Base-by-base conservation (phyloP, 1,140 invertebrate species). In the Ctenoplectra terminalis region DNA sequence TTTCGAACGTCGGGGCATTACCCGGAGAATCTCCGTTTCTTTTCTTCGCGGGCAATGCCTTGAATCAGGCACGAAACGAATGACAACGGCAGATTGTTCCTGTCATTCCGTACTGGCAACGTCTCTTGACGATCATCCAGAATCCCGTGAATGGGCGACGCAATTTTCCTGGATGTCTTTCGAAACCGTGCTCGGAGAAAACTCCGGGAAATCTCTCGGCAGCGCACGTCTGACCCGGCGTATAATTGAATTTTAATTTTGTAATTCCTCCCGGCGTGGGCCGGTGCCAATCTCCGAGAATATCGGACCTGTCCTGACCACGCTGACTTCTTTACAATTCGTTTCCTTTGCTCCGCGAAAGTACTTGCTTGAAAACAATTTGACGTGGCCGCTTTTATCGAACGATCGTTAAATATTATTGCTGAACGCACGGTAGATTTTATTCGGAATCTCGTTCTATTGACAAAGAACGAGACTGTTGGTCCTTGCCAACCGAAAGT, bases 221-320 rank as follows among this genome's bases (percentile, higher is more conserved):
- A 43, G 66, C 77, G 79, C 73, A 82, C 76, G 83, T 84, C 79
- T 63, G 82, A 54, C 85, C 63, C 66, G 84, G 70, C 74, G 74
- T 86, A 89, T 89, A 89, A 89, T 89, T 89, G 88, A 89, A 89
- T 89, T 89, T 89, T 89, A 89, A 89, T 89, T 89, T 87, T 87
- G 87, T 86, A 83, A 89, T 89, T 89, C 69, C 78, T 89, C 83
- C 69, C 54, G 82, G 71, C 64, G 79, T 77, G 64, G 72, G 60
- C 43, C 64, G 58, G 40, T 80, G 87, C 69, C 87, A 86, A 87
- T 88, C 75, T 86, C 73, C 70, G 70, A 67, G 87, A 69, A 86
- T 89, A 89, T 89, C 85, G 85, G 75, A 84, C 61, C 83, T 88
- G 87, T 87, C 84, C 69, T 58, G n/a, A 34, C 63, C 84, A 86